Conservation (phyloP, 2,113 vertebrate species). For the Podarcis muralis region DNA sequence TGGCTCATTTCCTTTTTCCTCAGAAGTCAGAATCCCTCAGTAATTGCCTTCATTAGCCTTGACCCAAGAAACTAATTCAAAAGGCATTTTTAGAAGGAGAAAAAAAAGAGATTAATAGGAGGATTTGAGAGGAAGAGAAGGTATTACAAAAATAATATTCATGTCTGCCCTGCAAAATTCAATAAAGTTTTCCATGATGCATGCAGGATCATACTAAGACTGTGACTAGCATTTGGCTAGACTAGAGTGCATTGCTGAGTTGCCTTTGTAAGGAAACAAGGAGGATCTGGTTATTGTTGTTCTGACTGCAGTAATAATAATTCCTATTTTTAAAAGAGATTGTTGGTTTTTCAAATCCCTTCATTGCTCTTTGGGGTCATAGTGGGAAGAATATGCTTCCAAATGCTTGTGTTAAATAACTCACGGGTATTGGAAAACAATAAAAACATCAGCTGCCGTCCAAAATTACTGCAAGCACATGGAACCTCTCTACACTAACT, state of each 20-base stretch:
- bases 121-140: slow-evolving; percentile 44
- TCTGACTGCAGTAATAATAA: not conserved
- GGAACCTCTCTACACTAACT: no score
- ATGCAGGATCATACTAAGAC: not conserved
- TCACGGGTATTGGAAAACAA: not conserved
- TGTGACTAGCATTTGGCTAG: not conserved
- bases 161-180: slow-evolving; percentile 14
- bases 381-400: not conserved
- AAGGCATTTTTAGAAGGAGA: slow-evolving; percentile 21
- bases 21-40: slow-evolving; percentile 33
- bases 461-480: not conserved
- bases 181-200: not conserved
- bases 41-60: slow-evolving; percentile 60
- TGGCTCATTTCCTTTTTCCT: slow-evolving; percentile 31
- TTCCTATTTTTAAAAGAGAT: not conserved
- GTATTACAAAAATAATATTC: slow-evolving; percentile 9
- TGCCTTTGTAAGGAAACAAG: not conserved
- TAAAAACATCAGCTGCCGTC: not conserved
- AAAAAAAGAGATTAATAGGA: slow-evolving; percentile 38
- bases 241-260: not conserved
- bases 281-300: no score
- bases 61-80: slow-evolving; percentile 41
- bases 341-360: not conserved
- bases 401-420: fast-evolving
- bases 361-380: not conserved